A percentile compares a stretch with the other conserved stretches of the same genome.
Evolutionary conservation across 2,888 invertebrate genomes (phyloP).

Genomic region (Asteroscopus sphinx): DNA sequence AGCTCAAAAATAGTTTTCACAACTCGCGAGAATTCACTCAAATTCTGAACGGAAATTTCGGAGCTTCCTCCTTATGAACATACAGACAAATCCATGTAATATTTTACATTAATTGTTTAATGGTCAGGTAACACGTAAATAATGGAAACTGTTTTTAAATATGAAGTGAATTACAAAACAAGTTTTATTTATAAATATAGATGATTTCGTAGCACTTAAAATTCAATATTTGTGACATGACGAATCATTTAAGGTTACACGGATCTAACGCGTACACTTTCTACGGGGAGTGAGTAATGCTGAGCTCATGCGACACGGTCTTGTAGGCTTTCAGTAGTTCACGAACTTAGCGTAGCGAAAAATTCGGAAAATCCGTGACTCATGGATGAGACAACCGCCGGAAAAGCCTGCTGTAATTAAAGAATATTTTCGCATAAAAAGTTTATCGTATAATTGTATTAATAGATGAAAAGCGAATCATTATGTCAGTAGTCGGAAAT

Average conservation of each 20-base stretch:
- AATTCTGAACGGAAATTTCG: conserved; percentile 24
- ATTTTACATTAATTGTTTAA: conserved; percentile 57
- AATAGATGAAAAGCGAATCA: conserved; percentile 76
- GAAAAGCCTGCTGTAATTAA: conserved; percentile 81
- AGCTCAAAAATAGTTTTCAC: conserved; percentile 10
- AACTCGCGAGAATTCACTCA: conserved; percentile 15
- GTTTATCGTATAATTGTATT: conserved; percentile 39
- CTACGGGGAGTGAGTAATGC: conserved; percentile 79
- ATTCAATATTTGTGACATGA: conserved; percentile 66
- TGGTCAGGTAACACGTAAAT: conserved; percentile 51
- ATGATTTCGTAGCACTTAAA: conserved; percentile 60
- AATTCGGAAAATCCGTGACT: conserved; percentile 88
- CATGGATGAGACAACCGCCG: conserved; percentile 76
- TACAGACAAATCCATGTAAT: conserved; percentile 27
- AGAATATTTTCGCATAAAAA: conserved; percentile 72
- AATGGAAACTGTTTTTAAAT: conserved; percentile 44
- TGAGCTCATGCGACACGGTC: conserved; percentile 67
- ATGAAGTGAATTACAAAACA: conserved; percentile 48
- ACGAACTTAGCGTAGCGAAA: conserved; percentile 57
- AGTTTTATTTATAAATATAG: conserved; percentile 42
- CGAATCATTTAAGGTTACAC: conserved; percentile 69
- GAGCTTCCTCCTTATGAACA: conserved; percentile 39
- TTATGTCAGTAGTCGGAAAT: conserved; percentile 69
- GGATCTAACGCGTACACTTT: conserved; percentile 72
- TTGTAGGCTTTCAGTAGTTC: conserved; percentile 82